phyloP scores from a whole-genome alignment of 1,140 invertebrate genomes.

The Dermatophagoides farinae region DNA sequence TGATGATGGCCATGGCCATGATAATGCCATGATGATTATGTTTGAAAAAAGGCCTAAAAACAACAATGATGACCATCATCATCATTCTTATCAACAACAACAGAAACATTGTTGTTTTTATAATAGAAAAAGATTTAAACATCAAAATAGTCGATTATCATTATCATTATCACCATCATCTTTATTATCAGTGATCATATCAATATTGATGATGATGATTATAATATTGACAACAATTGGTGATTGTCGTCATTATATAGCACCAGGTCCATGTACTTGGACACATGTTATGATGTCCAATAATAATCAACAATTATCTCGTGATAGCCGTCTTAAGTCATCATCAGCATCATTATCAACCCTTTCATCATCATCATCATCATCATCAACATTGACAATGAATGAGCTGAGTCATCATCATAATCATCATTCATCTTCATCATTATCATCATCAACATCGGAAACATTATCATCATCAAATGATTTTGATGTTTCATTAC shows the following conservation, averaged over 20 bases:
- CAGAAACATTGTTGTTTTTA: background rate
- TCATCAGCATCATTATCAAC: background rate
- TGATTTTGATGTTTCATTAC: slow-evolving; percentile 36
- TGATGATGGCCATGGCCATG: background rate
- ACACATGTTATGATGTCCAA: background rate
- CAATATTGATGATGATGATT: background rate
- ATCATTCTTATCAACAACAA: too few relatives aligned
- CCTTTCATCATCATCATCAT: background rate
- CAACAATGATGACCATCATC: background rate
- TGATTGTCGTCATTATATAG: slow-evolving; percentile 4
- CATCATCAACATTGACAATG: background rate
- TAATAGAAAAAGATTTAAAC: background rate
- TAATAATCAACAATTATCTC: background rate
- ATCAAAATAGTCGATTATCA: background rate
- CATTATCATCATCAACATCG: background rate
- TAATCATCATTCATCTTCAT: background rate
- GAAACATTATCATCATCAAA: too few relatives aligned
- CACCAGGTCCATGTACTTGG: slow-evolving; percentile 16
- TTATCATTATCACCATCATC: background rate
- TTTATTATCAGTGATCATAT: background rate
- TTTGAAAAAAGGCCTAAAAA: too few relatives aligned
- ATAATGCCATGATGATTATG: too few relatives aligned
- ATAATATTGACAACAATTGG: background rate
- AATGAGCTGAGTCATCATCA: background rate
- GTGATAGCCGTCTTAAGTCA: slow-evolving; percentile 8